phyloP scores from a whole-genome alignment of 2,888 invertebrate species.

The Agelastica alni region DNA sequence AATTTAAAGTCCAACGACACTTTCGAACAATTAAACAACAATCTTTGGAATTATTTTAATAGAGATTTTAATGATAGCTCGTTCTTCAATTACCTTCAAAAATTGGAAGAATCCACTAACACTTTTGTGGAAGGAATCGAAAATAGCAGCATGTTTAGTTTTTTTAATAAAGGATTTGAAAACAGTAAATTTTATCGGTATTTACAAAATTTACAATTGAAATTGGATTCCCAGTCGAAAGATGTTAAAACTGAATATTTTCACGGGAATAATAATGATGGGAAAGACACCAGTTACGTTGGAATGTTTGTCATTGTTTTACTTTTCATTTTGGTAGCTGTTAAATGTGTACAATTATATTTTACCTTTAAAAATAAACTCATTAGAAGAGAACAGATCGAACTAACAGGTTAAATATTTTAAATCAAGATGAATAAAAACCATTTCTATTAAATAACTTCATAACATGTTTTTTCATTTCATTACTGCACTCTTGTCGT shows the following conservation, averaged over 20 bases:
- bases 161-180: constrained; percentile 16
- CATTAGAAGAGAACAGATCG: background rate
- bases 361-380: background rate
- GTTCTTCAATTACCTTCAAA: constrained; percentile 8
- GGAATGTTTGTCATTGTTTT: background rate
- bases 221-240: background rate
- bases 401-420: no score
- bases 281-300: background rate
- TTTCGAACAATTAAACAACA: constrained; percentile 8
- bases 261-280: background rate
- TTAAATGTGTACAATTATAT: background rate
- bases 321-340: background rate
- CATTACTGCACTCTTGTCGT: no score
- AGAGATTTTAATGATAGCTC: constrained; percentile 9
- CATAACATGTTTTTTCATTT: no score
- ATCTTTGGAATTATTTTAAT: constrained; percentile 14
- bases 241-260: background rate
- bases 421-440: no score
- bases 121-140: background rate
- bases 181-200: constrained; percentile 13
- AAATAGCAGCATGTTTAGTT: constrained; percentile 14
- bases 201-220: constrained; percentile 5
- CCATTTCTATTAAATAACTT: no score
- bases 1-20: constrained; percentile 11
- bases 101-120: constrained; percentile 3